Evolutionary conservation across 2,797 vertebrate species (phyloP).

Genomic region (Podarcis lilfordi): DNA sequence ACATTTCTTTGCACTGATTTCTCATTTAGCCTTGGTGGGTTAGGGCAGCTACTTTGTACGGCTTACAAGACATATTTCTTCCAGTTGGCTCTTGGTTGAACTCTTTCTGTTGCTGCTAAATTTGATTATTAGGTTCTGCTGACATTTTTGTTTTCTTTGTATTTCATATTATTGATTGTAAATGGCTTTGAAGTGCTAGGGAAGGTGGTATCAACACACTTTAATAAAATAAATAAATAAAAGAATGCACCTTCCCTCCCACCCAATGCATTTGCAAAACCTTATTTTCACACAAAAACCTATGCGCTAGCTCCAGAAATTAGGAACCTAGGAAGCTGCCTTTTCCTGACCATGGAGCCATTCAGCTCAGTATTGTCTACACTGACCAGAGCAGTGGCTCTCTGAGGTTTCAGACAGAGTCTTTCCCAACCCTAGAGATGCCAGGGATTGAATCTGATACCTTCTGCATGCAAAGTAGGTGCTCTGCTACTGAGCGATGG

Average conservation of each 20-base stretch:
- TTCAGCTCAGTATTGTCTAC: too few relatives aligned
- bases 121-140: not conserved
- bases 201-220: not conserved
- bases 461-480: too few relatives aligned
- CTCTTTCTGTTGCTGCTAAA: not conserved
- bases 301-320: not conserved
- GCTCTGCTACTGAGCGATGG: too few relatives aligned
- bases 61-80: not conserved
- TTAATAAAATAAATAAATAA: not conserved
- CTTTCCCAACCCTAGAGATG: too few relatives aligned
- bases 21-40: not conserved
- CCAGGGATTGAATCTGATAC: too few relatives aligned
- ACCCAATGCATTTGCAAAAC: not conserved
- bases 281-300: not conserved
- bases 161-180: not conserved
- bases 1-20: slow-evolving; percentile 14
- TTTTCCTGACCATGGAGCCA: too few relatives aligned
- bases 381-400: too few relatives aligned
- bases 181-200: not conserved
- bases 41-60: not conserved
- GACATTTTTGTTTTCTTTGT: not conserved
- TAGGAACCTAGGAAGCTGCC: too few relatives aligned
- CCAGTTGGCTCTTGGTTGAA: not conserved
- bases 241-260: not conserved
- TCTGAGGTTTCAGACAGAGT: too few relatives aligned